Base-by-base conservation (phyloP, 2,888 invertebrate genomes). In the Limulus polyphemus region DNA sequence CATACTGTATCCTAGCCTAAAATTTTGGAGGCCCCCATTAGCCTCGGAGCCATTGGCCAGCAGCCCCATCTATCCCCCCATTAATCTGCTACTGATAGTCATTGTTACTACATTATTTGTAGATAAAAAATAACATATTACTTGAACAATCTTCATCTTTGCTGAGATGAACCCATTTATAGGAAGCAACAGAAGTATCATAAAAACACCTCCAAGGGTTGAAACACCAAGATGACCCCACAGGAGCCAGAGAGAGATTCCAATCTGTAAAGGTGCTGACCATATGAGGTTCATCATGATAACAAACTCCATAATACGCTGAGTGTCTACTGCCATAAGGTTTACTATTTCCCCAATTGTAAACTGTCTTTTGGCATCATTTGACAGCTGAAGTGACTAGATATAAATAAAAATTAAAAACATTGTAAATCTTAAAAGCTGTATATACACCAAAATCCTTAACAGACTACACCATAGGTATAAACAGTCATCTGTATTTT, bases 131-230 rank as follows among this genome's bases (percentile, higher is more conserved):
- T 32, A 2, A 32, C 32, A 32, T 5, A 32, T 32, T 59, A 66
- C 68, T 62, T 68, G 68, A 51, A 60, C 61, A 47, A 61, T 66
- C 17, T 66, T 57, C 11, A 69, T 60, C 46, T 59, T 63, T 10
- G 59, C 51, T 54, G 91, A 91, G 68, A 93, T 85, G 61, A 87
- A 81, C 11, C 87, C 88, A 74, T 94, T 94, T 10, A 93, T 79
- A 0, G 94, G 93, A 67, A 98, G 90, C 62, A 98, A 81, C 58
- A 95, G 82, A 54, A 98, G 84, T 88, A 99, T 90, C 52, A 97
- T 88, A 3, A 87, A 88, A 58, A 98, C 78, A n/a, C 94, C 94
- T 57, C 94, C 92, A 10, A 98, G 77, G 1, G 95, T 91, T 0
- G 94, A 64, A n/a, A 57, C 47, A 47, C 65, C 70, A 13, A 69